Base-by-base conservation (phyloP, 2,888 invertebrate genomes). In the Esperia sulphurella region DNA sequence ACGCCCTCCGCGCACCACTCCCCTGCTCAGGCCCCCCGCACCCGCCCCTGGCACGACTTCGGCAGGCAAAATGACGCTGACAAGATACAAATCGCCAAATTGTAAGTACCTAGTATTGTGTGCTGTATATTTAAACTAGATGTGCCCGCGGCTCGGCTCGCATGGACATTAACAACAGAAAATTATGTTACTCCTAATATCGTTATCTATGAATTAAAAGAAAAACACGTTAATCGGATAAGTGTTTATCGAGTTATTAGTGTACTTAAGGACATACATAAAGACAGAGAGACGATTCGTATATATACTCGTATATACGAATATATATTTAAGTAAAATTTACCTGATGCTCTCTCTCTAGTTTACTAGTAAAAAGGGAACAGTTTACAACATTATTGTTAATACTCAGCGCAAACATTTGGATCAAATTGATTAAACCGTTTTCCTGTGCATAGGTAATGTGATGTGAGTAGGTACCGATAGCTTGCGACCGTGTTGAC, bases 51-150 rank as follows among this genome's bases (percentile, higher is more conserved):
- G 97, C 97, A 97, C 85, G 97, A 97, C 90, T 97, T 97, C 84
- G 97, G 96, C 49, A 92, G 97, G 59, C 97, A 97, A 79, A 96
- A 96, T 75, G 97, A 97, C 83, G 96, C 96, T 49, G 97, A 97
- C 85, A 97, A 97, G 92, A 96, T 98, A 77, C 97, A 98, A 91
- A 98, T 98, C 91, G 97, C 97, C 82, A 98, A 98, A 95, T 92
- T 97, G 97, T 98, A 91, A 96, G 97, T 95, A 39, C 8, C 13
- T 37, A 76, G 31, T 48, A 14, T 9, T 31, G 9, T 31, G 8
- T 31, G 31, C 3, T 31, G 3, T 21, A 21, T 21, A 21, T 21
- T 5, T 21, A 21, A 3, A 21, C 2, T 21, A 21, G 21, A 21
- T 21, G 21, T 21, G 21, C 21, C 21, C n/a, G n/a, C n/a, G n/a